These are phyloP conservation scores for Tragelaphus strepsiceros DNA, from an alignment of 2,113 vertebrate species.

Conservation along the genomic window DNA sequence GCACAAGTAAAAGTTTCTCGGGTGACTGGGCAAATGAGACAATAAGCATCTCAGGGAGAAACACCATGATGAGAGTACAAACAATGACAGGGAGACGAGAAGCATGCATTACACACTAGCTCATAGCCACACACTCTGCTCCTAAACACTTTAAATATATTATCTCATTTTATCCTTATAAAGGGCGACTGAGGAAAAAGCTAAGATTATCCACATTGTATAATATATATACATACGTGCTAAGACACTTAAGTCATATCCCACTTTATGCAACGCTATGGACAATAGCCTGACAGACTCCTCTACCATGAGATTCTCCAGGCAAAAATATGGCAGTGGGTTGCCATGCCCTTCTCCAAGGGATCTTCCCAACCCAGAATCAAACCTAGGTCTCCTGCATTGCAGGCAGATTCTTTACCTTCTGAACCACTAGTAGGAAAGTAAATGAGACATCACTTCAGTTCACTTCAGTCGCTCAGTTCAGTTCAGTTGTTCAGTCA, in stretches of 20 bases:
- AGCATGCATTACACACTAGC: fast-evolving
- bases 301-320: not conserved
- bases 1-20: not conserved
- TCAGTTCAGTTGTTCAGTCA: not conserved
- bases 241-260: not conserved
- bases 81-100: not conserved
- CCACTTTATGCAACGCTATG: not conserved
- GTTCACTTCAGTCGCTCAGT: not conserved
- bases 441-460: not conserved
- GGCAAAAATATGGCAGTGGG: not conserved
- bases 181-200: not conserved
- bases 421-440: not conserved
- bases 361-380: not conserved
- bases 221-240: not conserved
- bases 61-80: fast-evolving
- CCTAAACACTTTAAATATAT: not conserved
- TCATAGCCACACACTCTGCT: not conserved
- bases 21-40: not conserved
- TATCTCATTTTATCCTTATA: not conserved
- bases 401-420: not conserved
- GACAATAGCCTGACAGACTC: not conserved
- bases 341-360: not conserved
- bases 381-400: not conserved
- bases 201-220: not conserved
- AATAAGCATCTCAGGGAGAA: not conserved